phyloP scores from a whole-genome alignment of 2,888 invertebrate species.

The Stegana nigrithorax region DNA sequence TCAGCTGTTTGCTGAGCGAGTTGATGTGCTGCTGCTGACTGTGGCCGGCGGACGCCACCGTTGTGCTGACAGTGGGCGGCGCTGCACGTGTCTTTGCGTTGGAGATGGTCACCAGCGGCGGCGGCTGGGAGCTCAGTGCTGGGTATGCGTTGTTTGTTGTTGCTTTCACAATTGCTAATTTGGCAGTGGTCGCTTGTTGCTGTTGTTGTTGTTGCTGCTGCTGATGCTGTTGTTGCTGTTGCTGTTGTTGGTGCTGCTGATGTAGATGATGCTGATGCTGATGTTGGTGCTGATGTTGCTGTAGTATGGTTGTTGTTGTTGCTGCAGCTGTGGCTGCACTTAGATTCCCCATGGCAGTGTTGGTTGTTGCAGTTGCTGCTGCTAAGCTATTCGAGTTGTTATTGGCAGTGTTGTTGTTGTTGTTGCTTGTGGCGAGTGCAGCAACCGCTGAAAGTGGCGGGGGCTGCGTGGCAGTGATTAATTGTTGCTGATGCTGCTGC shows the following conservation, averaged over 20 bases:
- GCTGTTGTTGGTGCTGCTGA: slow-evolving; percentile 19
- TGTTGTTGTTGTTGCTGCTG: slow-evolving; percentile 31
- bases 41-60: too few species aligned
- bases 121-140: slow-evolving; percentile 48
- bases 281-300: neutral
- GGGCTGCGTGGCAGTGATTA: slow-evolving; percentile 58
- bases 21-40: slow-evolving; percentile 38
- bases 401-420: slow-evolving; percentile 35
- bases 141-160: slow-evolving; percentile 18
- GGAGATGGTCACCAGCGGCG: slow-evolving; percentile 55
- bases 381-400: slow-evolving; percentile 44
- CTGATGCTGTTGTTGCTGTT: too few species aligned
- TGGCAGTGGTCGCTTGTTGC: slow-evolving; percentile 34
- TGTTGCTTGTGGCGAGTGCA: slow-evolving; percentile 26
- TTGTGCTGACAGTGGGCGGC: slow-evolving; percentile 39
- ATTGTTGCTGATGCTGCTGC: slow-evolving; percentile 40
- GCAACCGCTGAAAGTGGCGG: slow-evolving; percentile 57
- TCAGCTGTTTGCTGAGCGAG: too few species aligned
- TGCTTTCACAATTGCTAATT: slow-evolving; percentile 44
- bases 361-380: slow-evolving; percentile 32
- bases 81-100: slow-evolving; percentile 36
- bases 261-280: slow-evolving; percentile 12
- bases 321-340: neutral
- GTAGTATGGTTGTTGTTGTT: slow-evolving; percentile 23
- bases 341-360: slow-evolving; percentile 36